Evolutionary conservation across 2,888 invertebrate species (phyloP).

Genomic region (Drosophila bunnanda): DNA sequence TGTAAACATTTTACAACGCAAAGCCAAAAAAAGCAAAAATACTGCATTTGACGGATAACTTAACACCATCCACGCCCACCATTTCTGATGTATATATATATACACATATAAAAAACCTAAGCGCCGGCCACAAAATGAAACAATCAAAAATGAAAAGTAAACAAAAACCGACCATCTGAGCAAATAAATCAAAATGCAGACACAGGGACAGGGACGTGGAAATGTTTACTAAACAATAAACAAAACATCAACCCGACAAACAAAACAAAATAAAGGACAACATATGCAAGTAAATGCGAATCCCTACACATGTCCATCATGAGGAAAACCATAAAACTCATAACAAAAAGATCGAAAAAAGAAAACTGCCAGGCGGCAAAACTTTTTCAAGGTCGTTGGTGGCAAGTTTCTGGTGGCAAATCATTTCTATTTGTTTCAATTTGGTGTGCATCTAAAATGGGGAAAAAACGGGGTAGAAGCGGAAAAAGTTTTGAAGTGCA

Average conservation of each 20-base stretch:
- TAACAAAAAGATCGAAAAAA: slow-evolving; percentile 20
- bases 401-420: slow-evolving; percentile 55
- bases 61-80: slow-evolving; percentile 13
- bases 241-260: slow-evolving; percentile 33
- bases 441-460: slow-evolving; percentile 35
- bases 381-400: slow-evolving; percentile 65
- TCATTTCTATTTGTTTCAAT: slow-evolving; percentile 71
- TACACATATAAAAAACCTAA: slow-evolving; percentile 26
- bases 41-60: slow-evolving; percentile 11
- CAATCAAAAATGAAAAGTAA: slow-evolving; percentile 46
- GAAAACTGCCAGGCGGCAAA: slow-evolving; percentile 39
- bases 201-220: slow-evolving; percentile 23
- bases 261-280: slow-evolving; percentile 35
- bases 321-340: slow-evolving; percentile 33
- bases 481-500: slow-evolving; percentile 54
- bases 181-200: slow-evolving; percentile 54
- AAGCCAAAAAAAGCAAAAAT: slow-evolving; percentile 10
- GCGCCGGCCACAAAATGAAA: slow-evolving; percentile 31
- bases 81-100: slow-evolving; percentile 15
- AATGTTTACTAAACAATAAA: slow-evolving; percentile 62
- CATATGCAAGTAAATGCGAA: slow-evolving; percentile 46
- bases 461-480: slow-evolving; percentile 16
- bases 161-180: slow-evolving; percentile 35
- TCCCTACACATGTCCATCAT: slow-evolving; percentile 37
- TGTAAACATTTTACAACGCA: slow-evolving; percentile 3